These are phyloP conservation scores for Macrotus californicus DNA, from an alignment of 2,113 vertebrate genomes.

Conservation along the genomic window DNA sequence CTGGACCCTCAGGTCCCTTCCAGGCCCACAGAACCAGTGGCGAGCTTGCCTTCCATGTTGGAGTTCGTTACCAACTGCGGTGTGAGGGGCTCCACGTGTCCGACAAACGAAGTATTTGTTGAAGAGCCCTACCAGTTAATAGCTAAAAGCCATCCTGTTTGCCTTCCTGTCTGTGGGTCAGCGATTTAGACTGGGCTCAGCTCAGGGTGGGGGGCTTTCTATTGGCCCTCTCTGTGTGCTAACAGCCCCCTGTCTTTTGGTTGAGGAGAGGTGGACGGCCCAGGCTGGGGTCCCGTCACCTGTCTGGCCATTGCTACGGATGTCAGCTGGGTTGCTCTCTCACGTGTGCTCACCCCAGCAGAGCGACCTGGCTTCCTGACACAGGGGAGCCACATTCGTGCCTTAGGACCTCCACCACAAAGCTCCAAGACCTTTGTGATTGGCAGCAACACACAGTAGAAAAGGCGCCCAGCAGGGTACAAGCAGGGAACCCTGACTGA, in stretches of 20 bases:
- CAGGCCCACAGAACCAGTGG: fast-evolving
- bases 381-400: too few relatives aligned
- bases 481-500: too few relatives aligned
- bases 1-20: fast-evolving
- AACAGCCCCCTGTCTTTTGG: not conserved
- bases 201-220: not conserved
- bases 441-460: too few relatives aligned
- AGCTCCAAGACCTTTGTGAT: too few relatives aligned
- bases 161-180: not conserved
- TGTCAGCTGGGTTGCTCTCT: fast-evolving
- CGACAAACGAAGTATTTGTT: fast-evolving
- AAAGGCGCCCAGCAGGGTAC: too few relatives aligned
- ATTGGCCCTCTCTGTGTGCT: not conserved
- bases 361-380: too few relatives aligned
- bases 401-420: too few relatives aligned
- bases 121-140: fast-evolving
- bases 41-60: fast-evolving
- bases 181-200: not conserved
- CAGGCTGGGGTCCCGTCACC: too few relatives aligned
- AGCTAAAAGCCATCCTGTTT: not conserved
- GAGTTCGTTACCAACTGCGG: fast-evolving
- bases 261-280: too few relatives aligned
- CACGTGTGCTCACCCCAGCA: too few relatives aligned
- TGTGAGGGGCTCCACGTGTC: fast-evolving
- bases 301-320: not conserved